Evolutionary conservation across 2,113 vertebrate species (phyloP).

Genomic region (Amphiprion percula): DNA sequence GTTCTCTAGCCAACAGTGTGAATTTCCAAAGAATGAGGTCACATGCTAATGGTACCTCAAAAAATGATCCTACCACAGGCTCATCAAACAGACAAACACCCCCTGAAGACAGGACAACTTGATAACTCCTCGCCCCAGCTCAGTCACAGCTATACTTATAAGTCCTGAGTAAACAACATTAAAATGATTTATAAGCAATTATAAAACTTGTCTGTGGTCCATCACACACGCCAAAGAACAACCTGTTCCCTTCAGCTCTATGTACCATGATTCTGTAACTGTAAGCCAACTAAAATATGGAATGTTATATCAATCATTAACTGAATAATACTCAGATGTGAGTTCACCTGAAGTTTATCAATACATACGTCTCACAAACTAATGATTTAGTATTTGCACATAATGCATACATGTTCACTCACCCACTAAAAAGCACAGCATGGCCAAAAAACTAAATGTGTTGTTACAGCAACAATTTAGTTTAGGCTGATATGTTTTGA

Average conservation of each 20-base stretch:
- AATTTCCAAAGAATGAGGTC: slow-evolving; percentile 85
- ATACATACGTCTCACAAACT: background rate
- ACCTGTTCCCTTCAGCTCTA: slow-evolving; percentile 10
- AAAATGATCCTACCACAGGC: slow-evolving; percentile 67
- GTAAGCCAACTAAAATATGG: background rate
- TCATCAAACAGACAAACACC: slow-evolving; percentile 63
- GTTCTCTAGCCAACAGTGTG: slow-evolving; percentile 75
- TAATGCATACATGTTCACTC: too few species aligned
- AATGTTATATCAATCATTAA: background rate
- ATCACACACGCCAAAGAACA: slow-evolving; percentile 19
- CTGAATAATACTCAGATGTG: background rate
- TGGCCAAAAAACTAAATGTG: too few species aligned
- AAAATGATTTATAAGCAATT: slow-evolving; percentile 26
- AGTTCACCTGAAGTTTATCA: background rate
- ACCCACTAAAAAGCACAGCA: too few species aligned
- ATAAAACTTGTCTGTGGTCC: slow-evolving; percentile 31
- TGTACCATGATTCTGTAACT: slow-evolving; percentile 22
- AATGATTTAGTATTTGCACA: background rate
- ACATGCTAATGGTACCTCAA: slow-evolving; percentile 67
- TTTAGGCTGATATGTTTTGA: background rate
- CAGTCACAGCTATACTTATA: slow-evolving; percentile 11
- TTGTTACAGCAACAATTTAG: background rate
- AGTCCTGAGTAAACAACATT: slow-evolving; percentile 45
- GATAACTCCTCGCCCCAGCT: slow-evolving; percentile 2
- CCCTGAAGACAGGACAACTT: slow-evolving; percentile 16